phyloP scores from a whole-genome alignment of 2,113 vertebrate species.

The human region DNA sequence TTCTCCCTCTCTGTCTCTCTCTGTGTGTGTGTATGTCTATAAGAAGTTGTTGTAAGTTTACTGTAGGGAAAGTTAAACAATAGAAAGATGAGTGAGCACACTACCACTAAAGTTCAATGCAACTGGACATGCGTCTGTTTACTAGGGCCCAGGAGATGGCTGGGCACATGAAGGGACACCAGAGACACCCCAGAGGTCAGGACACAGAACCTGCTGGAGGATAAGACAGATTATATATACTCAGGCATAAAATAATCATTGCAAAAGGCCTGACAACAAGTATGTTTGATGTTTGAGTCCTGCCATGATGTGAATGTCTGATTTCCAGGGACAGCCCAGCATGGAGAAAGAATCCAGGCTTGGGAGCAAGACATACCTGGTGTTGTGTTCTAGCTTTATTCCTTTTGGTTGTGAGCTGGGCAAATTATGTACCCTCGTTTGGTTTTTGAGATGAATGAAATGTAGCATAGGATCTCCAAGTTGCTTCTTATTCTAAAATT shows the following conservation, averaged over 20 bases:
- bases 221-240: background rate
- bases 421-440: background rate
- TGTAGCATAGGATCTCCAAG: background rate
- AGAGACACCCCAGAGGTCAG: background rate
- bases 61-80: background rate
- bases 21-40: background rate
- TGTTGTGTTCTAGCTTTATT: background rate
- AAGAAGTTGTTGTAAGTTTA: background rate
- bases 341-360: background rate
- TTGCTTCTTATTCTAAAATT: background rate
- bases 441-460: background rate
- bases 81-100: background rate
- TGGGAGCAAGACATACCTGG: background rate
- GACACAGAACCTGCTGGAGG: background rate
- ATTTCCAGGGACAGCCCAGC: background rate
- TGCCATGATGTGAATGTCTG: accelerated
- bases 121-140: background rate
- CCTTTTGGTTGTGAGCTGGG: background rate
- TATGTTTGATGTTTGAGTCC: accelerated
- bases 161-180: background rate
- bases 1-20: background rate
- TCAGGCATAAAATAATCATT: background rate
- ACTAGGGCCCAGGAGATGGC: background rate
- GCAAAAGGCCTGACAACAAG: background rate
- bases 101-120: background rate